Conservation (phyloP, 2,113 vertebrate genomes). For the Phocoena phocoena region DNA sequence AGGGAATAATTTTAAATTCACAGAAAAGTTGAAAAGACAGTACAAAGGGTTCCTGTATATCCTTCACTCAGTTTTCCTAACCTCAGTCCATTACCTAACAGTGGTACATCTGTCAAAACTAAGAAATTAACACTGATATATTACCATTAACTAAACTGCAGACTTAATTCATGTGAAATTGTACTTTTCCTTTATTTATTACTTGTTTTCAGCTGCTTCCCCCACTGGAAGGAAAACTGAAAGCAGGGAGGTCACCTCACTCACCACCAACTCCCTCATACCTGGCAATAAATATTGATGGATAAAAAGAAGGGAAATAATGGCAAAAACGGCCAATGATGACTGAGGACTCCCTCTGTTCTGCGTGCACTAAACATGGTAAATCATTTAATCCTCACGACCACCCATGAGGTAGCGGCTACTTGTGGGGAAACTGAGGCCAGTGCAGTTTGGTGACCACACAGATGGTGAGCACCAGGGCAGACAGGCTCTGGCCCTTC, state of each 20-base stretch:
- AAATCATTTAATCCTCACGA: not conserved
- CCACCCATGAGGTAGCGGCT: not conserved
- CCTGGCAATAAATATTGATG: not conserved
- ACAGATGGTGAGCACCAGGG: not conserved
- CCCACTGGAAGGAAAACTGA: not conserved
- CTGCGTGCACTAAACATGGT: rapidly evolving
- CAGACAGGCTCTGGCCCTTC: rapidly evolving
- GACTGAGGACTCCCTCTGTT: not conserved
- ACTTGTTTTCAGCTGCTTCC: not conserved
- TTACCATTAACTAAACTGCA: not conserved
- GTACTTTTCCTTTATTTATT: not conserved
- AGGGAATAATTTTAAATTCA: not conserved
- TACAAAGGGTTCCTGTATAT: too few species aligned
- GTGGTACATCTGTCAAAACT: not conserved
- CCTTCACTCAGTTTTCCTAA: not conserved
- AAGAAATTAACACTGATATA: not conserved
- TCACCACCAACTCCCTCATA: not conserved
- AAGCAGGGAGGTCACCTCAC: not conserved
- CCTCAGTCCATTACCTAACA: not conserved
- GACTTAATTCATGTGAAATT: not conserved
- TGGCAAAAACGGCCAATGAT: not conserved
- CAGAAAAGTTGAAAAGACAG: not conserved
- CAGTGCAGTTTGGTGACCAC: rapidly evolving
- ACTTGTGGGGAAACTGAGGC: not conserved
- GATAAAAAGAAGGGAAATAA: not conserved